These are phyloP conservation scores for Uria aalge DNA, from an alignment of 2,113 vertebrate genomes.

Conservation along the genomic window DNA sequence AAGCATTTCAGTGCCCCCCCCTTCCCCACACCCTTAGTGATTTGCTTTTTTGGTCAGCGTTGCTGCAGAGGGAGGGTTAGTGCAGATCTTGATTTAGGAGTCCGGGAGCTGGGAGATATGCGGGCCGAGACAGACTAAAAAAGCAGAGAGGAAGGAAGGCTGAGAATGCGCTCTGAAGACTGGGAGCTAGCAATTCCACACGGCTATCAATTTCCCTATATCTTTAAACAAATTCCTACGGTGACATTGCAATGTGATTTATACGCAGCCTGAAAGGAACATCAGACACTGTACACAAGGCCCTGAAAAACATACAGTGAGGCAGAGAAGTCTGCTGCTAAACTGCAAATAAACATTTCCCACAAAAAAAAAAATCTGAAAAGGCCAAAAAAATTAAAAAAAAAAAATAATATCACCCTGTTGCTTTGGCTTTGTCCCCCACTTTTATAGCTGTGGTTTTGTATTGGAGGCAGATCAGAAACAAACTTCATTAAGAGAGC, in stretches of 20 bases:
- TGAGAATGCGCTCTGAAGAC: slow-evolving; percentile 1
- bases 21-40: background rate
- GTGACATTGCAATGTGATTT: slow-evolving; percentile 25
- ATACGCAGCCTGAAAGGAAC: background rate
- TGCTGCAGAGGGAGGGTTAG: background rate
- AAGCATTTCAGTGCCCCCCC: background rate
- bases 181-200: background rate
- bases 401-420: background rate
- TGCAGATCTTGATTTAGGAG: background rate
- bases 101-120: background rate
- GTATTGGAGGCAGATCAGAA: background rate
- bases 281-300: background rate
- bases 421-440: background rate
- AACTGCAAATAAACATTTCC: background rate
- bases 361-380: background rate
- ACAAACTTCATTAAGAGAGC: background rate
- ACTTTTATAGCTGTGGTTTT: background rate
- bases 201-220: background rate
- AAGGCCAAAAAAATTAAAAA: background rate
- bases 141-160: background rate
- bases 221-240: slow-evolving; percentile 52
- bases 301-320: background rate
- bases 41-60: background rate
- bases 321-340: background rate
- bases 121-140: background rate